Percentiles rank a stretch among this genome's conserved stretches.
Conservation (phyloP, 2,797 vertebrate species). For the Momotus momota region DNA sequence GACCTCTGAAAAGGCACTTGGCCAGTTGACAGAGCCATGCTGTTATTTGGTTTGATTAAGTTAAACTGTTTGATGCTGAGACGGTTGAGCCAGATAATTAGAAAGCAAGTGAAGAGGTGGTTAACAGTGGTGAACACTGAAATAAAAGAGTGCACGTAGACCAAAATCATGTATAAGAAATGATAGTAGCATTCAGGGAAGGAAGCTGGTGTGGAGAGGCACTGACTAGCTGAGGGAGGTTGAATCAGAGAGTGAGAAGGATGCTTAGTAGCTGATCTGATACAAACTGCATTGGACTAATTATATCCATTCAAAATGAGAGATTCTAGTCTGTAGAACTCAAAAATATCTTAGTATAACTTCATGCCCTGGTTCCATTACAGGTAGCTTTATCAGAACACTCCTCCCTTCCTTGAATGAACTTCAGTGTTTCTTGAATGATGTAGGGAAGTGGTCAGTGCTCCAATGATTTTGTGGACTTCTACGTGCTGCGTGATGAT, state of each 20-base stretch:
- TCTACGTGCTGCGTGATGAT: not conserved
- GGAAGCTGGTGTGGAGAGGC: not conserved
- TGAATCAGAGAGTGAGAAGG: not conserved
- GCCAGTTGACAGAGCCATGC: not conserved
- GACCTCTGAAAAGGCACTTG: not conserved
- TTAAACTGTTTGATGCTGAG: not conserved
- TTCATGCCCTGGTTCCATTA: not conserved
- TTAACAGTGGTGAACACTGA: not conserved
- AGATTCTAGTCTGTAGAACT: not conserved
- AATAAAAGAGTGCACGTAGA: not conserved
- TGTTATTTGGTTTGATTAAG: not conserved
- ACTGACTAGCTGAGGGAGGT: not conserved
- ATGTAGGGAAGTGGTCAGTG: not conserved
- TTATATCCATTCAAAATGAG: not conserved
- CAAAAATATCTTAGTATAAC: not conserved
- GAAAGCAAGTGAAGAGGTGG: not conserved
- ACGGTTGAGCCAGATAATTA: not conserved
- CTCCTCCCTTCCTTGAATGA: not conserved
- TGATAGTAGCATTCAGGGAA: not conserved
- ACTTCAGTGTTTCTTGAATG: not conserved
- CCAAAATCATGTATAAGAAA: not conserved
- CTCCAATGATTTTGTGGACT: not conserved
- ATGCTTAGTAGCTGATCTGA: not conserved
- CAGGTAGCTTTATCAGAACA: not conserved
- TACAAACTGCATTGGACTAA: not conserved